Conservation (phyloP, 2,113 vertebrate species). For the Leiothrix lutea region DNA sequence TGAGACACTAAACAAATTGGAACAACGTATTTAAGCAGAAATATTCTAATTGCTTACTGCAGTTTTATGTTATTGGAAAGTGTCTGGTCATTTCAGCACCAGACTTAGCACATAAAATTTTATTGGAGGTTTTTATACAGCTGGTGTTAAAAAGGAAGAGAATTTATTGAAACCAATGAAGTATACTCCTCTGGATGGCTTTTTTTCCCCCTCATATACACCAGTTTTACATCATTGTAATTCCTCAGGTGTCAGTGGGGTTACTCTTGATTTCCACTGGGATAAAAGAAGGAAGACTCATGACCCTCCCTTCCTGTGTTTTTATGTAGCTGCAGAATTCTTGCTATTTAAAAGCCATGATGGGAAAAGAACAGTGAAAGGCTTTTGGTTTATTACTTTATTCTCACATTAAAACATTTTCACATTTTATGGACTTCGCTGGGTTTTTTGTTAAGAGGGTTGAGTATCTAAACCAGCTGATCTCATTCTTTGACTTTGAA, state of each 20-base stretch:
- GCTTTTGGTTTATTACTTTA: neutral
- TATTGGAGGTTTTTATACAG: conserved; percentile 49
- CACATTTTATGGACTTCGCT: neutral
- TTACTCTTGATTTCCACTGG: neutral
- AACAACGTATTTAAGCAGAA: conserved; percentile 33
- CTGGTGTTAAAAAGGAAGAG: conserved; percentile 35
- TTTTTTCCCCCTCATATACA: neutral
- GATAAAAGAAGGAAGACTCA: neutral
- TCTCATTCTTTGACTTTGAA: neutral
- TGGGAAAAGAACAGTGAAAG: neutral
- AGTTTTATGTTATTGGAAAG: conserved; percentile 33
- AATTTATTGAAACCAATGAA: conserved; percentile 56
- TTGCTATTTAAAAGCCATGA: neutral
- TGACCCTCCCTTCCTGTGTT: neutral
- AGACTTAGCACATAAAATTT: conserved; percentile 55
- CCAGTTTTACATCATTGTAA: neutral
- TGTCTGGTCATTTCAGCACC: conserved; percentile 51
- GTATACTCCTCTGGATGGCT: neutral
- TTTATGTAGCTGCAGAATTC: neutral
- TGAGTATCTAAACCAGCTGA: neutral
- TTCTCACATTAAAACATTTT: neutral
- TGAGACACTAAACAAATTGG: conserved; percentile 18
- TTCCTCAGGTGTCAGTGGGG: neutral
- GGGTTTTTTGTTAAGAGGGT: fast-evolving
- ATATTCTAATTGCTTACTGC: conserved; percentile 46